Evolutionary conservation across 2,113 vertebrate species (phyloP).

Genomic region (cattle (Bos taurus)): ARS-UCD2.0 NC_037338.1:97993501-97994000

Average conservation of each 20-base stretch:
- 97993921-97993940: not conserved
- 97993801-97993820: not conserved
- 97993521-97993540: not conserved
- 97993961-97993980: not conserved
- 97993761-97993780: not conserved
- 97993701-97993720: not conserved
- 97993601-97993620: not conserved
- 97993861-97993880: accelerated
- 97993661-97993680: not conserved
- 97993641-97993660: not conserved
- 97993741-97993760: not conserved
- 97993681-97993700: not conserved
- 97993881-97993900: not conserved
- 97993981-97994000: not conserved
- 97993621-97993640: not conserved
- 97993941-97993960: not conserved
- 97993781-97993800: not conserved
- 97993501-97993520: not conserved
- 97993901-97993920: not conserved
- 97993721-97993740: not conserved
- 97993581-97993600: not conserved
- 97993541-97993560: not conserved
- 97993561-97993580: not conserved
- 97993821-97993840: not conserved
- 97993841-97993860: not conserved